A percentile compares a stretch with the other conserved stretches of the same genome.
Conservation (phyloP, 2,797 vertebrate genomes). For the Anolis apletophallus region DNA sequence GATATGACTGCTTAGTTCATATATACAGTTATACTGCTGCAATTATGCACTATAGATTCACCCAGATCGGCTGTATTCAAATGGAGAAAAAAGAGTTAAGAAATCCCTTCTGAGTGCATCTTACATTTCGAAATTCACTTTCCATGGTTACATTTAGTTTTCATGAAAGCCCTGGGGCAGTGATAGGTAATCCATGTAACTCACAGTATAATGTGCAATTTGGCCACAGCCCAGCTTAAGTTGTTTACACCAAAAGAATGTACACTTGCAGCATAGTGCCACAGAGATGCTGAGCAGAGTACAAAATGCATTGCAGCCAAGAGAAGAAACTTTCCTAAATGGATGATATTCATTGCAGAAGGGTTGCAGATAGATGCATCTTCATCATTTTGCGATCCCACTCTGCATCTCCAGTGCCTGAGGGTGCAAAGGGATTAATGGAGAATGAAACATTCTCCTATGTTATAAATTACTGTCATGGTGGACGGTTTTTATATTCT, state of each 20-base stretch:
- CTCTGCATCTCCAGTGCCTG: conserved; percentile 12
- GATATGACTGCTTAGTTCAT: no score
- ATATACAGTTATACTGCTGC: no score
- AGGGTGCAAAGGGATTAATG: conserved; percentile 30
- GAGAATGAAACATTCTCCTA: conserved; percentile 3
- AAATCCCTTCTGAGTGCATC: background rate
- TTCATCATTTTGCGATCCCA: conserved; percentile 5
- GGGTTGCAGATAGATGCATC: conserved; percentile 9
- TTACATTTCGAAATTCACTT: background rate
- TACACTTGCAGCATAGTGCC: background rate
- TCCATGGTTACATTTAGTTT: background rate
- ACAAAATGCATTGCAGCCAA: background rate
- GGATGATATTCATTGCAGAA: conserved; percentile 10
- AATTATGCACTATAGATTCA: no score
- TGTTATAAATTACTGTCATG: conserved; percentile 51
- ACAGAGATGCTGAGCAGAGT: background rate
- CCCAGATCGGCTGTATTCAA: background rate
- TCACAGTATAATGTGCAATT: background rate
- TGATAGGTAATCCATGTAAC: background rate
- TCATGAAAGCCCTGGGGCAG: background rate
- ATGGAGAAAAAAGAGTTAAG: background rate
- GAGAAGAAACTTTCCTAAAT: conserved; percentile 4
- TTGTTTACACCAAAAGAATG: background rate
- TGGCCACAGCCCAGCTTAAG: background rate
- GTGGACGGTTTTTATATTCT: conserved; percentile 47